These are phyloP conservation scores for Excalfactoria chinensis DNA, from an alignment of 2,113 vertebrate species.

Conservation along the genomic window DNA sequence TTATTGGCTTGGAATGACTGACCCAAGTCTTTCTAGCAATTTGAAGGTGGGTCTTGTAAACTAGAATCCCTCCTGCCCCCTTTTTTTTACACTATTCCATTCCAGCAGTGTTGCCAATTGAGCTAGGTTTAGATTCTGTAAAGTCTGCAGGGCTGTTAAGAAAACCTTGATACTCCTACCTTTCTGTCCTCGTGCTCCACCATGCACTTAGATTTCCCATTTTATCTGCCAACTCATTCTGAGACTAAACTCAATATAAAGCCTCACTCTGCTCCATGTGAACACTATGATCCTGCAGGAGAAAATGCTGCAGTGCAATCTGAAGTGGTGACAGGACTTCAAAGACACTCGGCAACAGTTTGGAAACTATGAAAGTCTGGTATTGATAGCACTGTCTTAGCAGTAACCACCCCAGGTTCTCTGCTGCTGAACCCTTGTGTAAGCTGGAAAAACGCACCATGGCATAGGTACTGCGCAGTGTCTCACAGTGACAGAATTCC, in stretches of 20 bases:
- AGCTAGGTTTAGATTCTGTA: not conserved
- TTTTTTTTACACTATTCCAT: not conserved
- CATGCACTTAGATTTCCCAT: not conserved
- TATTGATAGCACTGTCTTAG: not conserved
- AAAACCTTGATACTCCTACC: not conserved
- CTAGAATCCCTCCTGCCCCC: not conserved
- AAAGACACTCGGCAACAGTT: not conserved
- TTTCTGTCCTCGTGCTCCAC: not conserved
- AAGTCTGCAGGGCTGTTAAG: not conserved
- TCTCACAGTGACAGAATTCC: not conserved
- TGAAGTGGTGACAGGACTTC: not conserved
- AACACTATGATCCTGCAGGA: not conserved
- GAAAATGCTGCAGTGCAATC: not conserved
- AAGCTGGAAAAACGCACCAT: not conserved
- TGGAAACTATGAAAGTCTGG: not conserved
- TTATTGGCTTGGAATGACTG: slow-evolving; percentile 46
- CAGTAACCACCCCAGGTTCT: not conserved
- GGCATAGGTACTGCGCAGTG: not conserved
- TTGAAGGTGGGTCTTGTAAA: slow-evolving; percentile 48
- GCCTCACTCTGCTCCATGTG: not conserved
- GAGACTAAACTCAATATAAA: not conserved
- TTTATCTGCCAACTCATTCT: not conserved
- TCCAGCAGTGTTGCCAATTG: slow-evolving; percentile 4
- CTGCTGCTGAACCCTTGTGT: not conserved
- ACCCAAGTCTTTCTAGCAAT: slow-evolving; percentile 52